Base-by-base conservation (phyloP, 2,113 vertebrate genomes). In the Jacana jacana region DNA sequence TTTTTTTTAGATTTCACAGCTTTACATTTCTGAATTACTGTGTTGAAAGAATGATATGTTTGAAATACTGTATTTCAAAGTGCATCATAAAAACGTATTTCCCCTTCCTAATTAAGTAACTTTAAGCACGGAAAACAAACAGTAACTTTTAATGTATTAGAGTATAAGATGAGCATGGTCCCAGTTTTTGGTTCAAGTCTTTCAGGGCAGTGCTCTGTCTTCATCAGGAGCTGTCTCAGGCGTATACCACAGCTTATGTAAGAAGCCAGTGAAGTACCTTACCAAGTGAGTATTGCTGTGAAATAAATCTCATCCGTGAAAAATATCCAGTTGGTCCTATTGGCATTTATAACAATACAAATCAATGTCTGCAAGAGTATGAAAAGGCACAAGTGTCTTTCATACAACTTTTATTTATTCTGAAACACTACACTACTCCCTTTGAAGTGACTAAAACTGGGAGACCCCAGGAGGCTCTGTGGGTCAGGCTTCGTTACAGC, bases 181-280 rank as follows among this genome's bases (percentile, higher is more conserved):
- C 0, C 39, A 37, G 39, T 39, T 89, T 95, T 86, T 55, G 65
- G 55, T 86, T 93, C 46, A 63, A 86, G 40, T 86, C 76, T 86
- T 4, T 70, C 68, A 52, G 68, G 49, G 49, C 35, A 90, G 16
- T 83, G 77, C 88, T 89, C 76, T 86, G 54, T 86, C 64, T 93
- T 64, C 79, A 91, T 46, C 40, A 90, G n/a, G 40, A 89, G 61
- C 64, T 73, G 72, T 60, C n/a, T 88, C 66, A 68, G 55, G 76
- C 64, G 86, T 25, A n/a, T 40, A 70, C n/a, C 73, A 17, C 39
- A 57, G 9, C 58, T 91, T 89, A 39, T 10, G 13, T 0, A 2
- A 72, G 28, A 88, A 93, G 37, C 61, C 39, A 92, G 37, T 89
- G 92, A 94, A 93, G 91, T 90, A 69, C 46, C 66, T 63, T 63